These are phyloP conservation scores for Drosophila nigricruria DNA, from an alignment of 2,888 invertebrate genomes.

Conservation along the genomic window DNA sequence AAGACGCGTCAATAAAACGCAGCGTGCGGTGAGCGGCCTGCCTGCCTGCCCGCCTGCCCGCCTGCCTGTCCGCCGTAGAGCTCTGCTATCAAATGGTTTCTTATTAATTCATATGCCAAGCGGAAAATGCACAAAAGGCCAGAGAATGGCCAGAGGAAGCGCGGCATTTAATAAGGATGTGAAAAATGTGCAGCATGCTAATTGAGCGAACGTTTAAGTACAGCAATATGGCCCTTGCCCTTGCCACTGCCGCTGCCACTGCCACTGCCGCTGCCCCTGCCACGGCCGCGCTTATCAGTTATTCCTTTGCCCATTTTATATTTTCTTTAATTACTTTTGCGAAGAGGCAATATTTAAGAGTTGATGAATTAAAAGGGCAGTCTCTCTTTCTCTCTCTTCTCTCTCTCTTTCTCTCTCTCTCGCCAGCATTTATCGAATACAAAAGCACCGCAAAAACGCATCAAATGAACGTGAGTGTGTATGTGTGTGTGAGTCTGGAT, in stretches of 20 bases:
- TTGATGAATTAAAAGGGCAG: constrained; percentile 59
- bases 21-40: constrained; percentile 25
- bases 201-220: constrained; percentile 61
- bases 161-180: constrained; percentile 72
- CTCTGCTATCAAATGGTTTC: constrained; percentile 53
- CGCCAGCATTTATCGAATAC: constrained; percentile 56
- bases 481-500: constrained; percentile 12
- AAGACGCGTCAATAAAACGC: constrained; percentile 60
- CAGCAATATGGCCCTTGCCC: constrained; percentile 2
- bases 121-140: constrained; percentile 48
- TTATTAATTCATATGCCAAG: constrained; percentile 60
- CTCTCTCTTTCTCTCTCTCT: background rate
- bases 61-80: background rate
- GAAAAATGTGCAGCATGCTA: constrained; percentile 72
- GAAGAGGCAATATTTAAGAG: constrained; percentile 53
- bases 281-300: constrained; percentile 27
- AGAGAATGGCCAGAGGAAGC: constrained; percentile 11
- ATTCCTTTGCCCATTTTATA: constrained; percentile 40
- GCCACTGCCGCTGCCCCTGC: background rate
- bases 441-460: constrained; percentile 52
- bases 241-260: background rate
- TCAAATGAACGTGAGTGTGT: constrained; percentile 7
- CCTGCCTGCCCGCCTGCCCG: background rate
- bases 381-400: background rate
- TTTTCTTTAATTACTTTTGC: constrained; percentile 47